Percentiles rank a stretch among this genome's conserved stretches.
Evolutionary conservation across 2,888 invertebrate genomes (phyloP).

Genomic region (Hemaris fuciformis): DNA sequence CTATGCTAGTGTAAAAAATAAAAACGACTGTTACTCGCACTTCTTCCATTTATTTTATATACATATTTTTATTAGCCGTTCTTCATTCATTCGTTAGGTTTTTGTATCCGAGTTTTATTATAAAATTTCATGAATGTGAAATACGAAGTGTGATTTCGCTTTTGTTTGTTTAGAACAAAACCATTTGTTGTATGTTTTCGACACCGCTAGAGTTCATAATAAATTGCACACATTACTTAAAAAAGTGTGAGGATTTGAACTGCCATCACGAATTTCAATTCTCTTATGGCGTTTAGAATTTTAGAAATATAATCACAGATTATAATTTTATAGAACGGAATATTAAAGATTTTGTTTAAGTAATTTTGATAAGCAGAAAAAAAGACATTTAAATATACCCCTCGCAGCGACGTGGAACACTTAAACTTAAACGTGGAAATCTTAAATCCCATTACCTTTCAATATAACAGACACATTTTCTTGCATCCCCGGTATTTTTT

Average conservation of each 20-base stretch:
- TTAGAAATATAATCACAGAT: neutral
- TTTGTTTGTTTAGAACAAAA: neutral
- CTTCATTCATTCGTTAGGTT: neutral
- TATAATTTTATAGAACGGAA: neutral
- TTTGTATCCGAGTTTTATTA: neutral
- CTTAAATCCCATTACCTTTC: constrained; percentile 11
- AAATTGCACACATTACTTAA: too few relatives aligned
- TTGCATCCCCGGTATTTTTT: constrained; percentile 29
- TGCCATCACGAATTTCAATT: too few relatives aligned
- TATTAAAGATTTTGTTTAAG: neutral
- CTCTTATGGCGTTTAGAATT: too few relatives aligned
- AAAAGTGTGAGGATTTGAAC: too few relatives aligned
- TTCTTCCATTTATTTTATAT: neutral
- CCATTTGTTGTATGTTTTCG: too few relatives aligned
- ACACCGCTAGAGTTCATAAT: too few relatives aligned
- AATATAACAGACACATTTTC: constrained; percentile 25
- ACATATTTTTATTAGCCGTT: neutral
- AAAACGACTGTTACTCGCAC: too few relatives aligned
- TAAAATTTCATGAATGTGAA: constrained; percentile 1
- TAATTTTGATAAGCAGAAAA: too few relatives aligned
- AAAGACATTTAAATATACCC: too few relatives aligned
- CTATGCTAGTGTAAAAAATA: too few relatives aligned
- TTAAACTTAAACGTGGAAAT: neutral
- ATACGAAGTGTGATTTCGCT: neutral
- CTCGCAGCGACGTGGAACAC: neutral